Evolutionary conservation across 35 echinoderm and acorn worm species (phyloP).

Genomic region (Ophiothrix spiculata): DNA sequence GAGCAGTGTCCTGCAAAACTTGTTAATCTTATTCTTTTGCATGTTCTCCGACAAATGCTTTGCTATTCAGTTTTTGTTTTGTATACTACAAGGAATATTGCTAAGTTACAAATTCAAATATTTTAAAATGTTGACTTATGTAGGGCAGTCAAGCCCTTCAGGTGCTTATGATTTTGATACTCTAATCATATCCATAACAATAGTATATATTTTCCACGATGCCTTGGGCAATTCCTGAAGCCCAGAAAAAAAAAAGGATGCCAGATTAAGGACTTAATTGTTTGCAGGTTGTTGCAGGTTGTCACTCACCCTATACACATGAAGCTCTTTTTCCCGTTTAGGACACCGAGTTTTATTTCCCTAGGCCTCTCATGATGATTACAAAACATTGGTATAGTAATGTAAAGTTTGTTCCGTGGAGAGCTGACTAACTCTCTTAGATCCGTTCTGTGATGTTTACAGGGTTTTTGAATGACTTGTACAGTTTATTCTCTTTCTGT

Average conservation of each 20-base stretch:
- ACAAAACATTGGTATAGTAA: neutral
- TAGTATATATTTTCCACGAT: neutral
- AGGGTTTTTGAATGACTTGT: too few species aligned
- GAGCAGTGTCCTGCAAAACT: too few species aligned
- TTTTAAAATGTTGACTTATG: too few species aligned
- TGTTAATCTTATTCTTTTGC: too few species aligned
- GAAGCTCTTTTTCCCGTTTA: neutral
- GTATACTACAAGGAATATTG: too few species aligned
- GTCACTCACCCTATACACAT: neutral
- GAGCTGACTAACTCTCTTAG: slow-evolving; percentile 5
- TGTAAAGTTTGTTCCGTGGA: neutral
- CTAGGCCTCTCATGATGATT: neutral
- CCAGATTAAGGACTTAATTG: neutral
- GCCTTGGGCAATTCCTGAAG: neutral
- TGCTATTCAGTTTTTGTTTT: too few species aligned
- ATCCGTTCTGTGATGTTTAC: too few species aligned
- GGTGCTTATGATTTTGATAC: too few species aligned
- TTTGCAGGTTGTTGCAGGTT: neutral
- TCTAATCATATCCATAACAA: neutral
- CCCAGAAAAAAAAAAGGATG: slow-evolving; percentile 6
- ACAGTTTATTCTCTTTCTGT: too few species aligned
- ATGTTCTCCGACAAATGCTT: too few species aligned
- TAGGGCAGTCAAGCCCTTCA: too few species aligned
- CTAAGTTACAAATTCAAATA: too few species aligned
- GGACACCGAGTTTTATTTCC: neutral